Evolutionary conservation across 2,113 vertebrate species (phyloP).

Genomic region (Pangasianodon hypophthalmus): DNA sequence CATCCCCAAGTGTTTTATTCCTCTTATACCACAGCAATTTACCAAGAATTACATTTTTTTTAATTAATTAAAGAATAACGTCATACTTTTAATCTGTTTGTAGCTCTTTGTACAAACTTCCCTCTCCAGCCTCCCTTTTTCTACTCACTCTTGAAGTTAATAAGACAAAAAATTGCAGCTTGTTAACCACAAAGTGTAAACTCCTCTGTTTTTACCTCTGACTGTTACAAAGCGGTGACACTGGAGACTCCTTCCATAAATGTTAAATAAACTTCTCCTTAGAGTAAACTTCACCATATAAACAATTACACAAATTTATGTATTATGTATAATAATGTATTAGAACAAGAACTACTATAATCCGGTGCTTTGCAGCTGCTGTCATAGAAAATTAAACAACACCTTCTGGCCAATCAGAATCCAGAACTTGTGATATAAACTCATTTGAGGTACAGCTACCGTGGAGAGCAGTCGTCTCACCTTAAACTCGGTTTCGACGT

Average conservation of each 20-base stretch:
- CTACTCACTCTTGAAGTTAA: background rate
- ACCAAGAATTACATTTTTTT: background rate
- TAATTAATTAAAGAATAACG: background rate
- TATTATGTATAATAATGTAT: background rate
- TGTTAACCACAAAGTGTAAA: background rate
- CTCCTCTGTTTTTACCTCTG: background rate
- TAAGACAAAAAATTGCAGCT: background rate
- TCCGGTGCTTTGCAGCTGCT: background rate
- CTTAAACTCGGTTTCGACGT: slow-evolving; percentile 91
- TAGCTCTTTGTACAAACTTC: background rate
- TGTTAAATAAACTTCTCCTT: background rate
- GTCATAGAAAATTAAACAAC: background rate
- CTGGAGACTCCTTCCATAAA: background rate
- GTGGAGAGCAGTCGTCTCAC: slow-evolving; percentile 63
- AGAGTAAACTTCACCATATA: background rate
- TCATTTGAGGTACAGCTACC: background rate
- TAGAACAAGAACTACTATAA: background rate
- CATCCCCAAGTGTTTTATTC: too few species aligned
- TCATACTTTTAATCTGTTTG: background rate
- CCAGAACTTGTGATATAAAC: background rate
- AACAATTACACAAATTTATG: background rate
- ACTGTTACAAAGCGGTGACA: background rate
- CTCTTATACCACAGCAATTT: background rate
- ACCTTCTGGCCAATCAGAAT: background rate
- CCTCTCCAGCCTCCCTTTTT: background rate